Conservation (phyloP, 2,797 vertebrate genomes). For the Arctocebus calabarensis region DNA sequence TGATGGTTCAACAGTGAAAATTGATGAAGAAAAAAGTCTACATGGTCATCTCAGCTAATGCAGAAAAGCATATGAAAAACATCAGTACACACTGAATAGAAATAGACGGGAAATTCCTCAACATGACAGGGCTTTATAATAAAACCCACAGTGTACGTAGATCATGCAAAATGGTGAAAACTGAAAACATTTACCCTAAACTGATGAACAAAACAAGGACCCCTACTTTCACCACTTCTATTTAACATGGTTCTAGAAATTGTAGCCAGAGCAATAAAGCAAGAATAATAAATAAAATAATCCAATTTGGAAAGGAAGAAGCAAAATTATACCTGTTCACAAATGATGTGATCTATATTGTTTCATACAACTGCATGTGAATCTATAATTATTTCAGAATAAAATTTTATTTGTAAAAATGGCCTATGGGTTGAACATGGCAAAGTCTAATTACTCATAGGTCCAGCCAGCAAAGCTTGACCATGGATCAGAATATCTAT, state of each 20-base stretch:
- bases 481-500: not conserved
- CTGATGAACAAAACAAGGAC: not conserved
- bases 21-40: not conserved
- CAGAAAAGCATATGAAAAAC: not conserved
- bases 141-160: not conserved
- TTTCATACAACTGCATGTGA: no score
- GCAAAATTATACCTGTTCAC: no score
- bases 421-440: not conserved
- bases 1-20: not conserved
- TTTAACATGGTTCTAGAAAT: no score
- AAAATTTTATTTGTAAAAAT: not conserved
- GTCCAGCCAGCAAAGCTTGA: not conserved
- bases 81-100: not conserved
- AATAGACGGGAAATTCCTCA: not conserved
- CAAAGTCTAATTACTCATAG: not conserved
- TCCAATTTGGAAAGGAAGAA: no score
- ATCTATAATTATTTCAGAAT: no score
- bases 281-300: no score
- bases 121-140: not conserved
- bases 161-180: not conserved
- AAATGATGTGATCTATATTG: no score
- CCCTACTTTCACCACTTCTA: not conserved
- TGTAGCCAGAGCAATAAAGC: no score
- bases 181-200: not conserved
- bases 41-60: not conserved